Conservation (phyloP, 2,888 invertebrate genomes). For the Erannis defoliaria region DNA sequence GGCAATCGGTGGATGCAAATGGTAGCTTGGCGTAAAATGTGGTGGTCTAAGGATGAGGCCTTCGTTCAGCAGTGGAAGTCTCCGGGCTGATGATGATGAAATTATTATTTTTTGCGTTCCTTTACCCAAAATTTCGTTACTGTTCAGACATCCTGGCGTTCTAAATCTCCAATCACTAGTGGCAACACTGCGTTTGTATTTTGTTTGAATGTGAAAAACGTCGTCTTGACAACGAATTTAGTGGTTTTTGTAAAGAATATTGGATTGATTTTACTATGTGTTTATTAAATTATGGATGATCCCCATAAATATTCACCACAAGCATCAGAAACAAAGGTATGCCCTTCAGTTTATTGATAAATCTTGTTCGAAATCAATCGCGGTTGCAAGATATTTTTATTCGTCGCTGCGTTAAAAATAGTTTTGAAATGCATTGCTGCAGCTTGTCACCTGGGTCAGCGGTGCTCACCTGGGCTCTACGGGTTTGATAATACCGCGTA, state of each 20-base stretch:
- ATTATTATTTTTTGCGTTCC: too few relatives aligned
- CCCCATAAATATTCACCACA: slow-evolving; percentile 64
- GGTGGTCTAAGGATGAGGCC: too few relatives aligned
- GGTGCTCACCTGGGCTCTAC: slow-evolving; percentile 40
- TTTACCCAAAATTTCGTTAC: too few relatives aligned
- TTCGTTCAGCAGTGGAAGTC: too few relatives aligned
- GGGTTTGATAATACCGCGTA: slow-evolving; percentile 3
- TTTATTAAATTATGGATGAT: slow-evolving; percentile 83
- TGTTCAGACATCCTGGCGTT: too few relatives aligned
- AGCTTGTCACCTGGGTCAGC: slow-evolving; percentile 52
- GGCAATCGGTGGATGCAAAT: too few relatives aligned
- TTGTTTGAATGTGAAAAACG: slow-evolving; percentile 75
- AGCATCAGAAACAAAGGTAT: slow-evolving; percentile 74
- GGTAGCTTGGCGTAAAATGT: too few relatives aligned
- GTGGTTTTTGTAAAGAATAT: slow-evolving; percentile 68
- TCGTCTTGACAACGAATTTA: slow-evolving; percentile 82
- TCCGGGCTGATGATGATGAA: too few relatives aligned
- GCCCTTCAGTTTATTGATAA: slow-evolving; percentile 35
- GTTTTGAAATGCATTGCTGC: slow-evolving; percentile 68
- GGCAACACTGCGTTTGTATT: slow-evolving; percentile 57
- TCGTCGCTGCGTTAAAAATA: slow-evolving; percentile 70
- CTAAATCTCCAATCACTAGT: too few relatives aligned
- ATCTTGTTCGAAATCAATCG: slow-evolving; percentile 43
- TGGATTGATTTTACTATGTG: slow-evolving; percentile 75
- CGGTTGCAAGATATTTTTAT: slow-evolving; percentile 66